These are phyloP conservation scores for Lasioglossum pauxillum DNA, from an alignment of 2,888 invertebrate genomes.

Conservation along the genomic window DNA sequence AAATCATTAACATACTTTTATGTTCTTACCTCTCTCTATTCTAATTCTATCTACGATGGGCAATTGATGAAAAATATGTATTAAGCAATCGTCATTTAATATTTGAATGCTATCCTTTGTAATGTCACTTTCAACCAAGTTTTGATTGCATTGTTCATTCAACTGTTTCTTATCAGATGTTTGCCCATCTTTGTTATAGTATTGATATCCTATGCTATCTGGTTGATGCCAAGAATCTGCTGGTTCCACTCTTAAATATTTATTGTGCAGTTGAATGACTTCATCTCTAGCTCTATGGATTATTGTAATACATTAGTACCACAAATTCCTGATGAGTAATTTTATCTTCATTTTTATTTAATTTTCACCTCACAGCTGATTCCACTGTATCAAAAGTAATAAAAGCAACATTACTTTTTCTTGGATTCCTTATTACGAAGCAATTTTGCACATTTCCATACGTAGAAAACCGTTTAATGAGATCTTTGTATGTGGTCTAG, in stretches of 20 bases:
- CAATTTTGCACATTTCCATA: constrained; percentile 87
- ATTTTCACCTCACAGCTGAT: constrained; percentile 86
- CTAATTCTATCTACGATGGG: constrained; percentile 86
- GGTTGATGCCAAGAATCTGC: constrained; percentile 89
- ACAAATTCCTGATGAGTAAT: constrained; percentile 11
- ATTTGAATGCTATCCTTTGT: constrained; percentile 82
- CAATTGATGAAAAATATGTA: constrained; percentile 85
- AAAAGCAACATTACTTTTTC: constrained; percentile 86
- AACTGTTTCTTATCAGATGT: constrained; percentile 58
- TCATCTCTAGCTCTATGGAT: constrained; percentile 72
- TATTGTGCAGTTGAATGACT: constrained; percentile 77
- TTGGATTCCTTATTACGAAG: constrained; percentile 85
- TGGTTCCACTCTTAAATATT: constrained; percentile 85
- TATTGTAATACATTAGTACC: neutral
- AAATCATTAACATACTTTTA: constrained; percentile 2
- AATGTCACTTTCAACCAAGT: constrained; percentile 64
- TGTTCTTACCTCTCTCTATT: constrained; percentile 85
- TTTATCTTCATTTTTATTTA: constrained; percentile 25
- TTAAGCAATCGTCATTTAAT: constrained; percentile 86
- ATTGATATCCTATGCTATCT: constrained; percentile 80
- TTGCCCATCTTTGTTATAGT: constrained; percentile 64
- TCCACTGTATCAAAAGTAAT: constrained; percentile 86
- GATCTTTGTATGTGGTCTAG: constrained; percentile 86
- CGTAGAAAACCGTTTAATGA: constrained; percentile 86
- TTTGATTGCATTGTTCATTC: constrained; percentile 47